Evolutionary conservation across 2,888 invertebrate species (phyloP).

Genomic region (Diabrotica balteata): DNA sequence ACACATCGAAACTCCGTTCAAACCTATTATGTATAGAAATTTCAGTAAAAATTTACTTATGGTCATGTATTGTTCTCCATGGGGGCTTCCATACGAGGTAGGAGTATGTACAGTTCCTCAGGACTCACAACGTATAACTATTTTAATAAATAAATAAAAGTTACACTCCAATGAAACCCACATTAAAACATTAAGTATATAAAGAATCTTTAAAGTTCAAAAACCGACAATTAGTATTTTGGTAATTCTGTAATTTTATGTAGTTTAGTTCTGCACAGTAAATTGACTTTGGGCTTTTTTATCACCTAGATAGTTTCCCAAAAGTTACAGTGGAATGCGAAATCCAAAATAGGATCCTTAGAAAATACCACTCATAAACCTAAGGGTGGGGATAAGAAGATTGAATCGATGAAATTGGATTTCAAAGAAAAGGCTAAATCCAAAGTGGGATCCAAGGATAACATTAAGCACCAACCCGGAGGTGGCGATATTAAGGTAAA

Average conservation of each 20-base stretch:
- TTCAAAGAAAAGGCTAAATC: conserved; percentile 93
- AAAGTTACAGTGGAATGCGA: conserved; percentile 88
- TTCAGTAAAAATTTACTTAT: too few relatives aligned
- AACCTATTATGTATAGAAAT: too few relatives aligned
- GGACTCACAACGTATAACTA: too few relatives aligned
- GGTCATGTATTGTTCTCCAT: too few relatives aligned
- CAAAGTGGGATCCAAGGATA: conserved; percentile 91
- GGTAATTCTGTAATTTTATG: neutral
- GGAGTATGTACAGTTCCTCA: too few relatives aligned
- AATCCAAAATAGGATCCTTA: conserved; percentile 92
- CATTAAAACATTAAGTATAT: too few relatives aligned
- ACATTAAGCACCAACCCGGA: conserved; percentile 85
- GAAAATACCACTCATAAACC: conserved; percentile 91
- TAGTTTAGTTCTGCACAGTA: conserved; percentile 23
- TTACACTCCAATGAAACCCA: too few relatives aligned
- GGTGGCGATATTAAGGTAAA: conserved; percentile 88
- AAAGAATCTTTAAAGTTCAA: too few relatives aligned
- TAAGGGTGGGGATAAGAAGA: conserved; percentile 94
- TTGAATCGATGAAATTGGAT: conserved; percentile 86
- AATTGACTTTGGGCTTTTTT: conserved; percentile 22
- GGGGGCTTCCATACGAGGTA: too few relatives aligned
- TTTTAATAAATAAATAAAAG: too few relatives aligned
- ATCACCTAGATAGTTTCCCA: conserved; percentile 76
- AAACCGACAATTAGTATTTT: neutral
- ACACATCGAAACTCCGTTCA: too few relatives aligned